Conservation (phyloP, 1,140 invertebrate genomes). For the Macrotrachela quadricornifera region DNA sequence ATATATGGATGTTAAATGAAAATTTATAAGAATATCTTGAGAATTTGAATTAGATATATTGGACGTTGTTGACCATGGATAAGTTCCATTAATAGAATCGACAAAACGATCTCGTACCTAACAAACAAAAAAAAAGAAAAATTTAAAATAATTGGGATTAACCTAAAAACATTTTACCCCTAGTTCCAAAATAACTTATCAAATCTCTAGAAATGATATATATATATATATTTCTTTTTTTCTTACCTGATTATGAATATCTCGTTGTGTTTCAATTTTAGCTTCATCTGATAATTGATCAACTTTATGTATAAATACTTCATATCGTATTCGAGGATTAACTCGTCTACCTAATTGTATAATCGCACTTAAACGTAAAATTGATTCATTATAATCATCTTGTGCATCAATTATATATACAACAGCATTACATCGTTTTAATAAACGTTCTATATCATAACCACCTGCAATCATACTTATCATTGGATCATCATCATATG, state of each 20-base stretch:
- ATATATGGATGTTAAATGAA: constrained; percentile 88
- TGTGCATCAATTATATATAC: constrained; percentile 98
- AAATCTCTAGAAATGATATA: no score
- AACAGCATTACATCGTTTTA: constrained; percentile 72
- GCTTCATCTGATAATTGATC: constrained; percentile 90
- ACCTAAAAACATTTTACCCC: no score
- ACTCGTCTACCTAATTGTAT: constrained; percentile 85
- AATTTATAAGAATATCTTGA: no score
- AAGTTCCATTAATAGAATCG: no score
- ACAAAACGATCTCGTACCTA: no score
- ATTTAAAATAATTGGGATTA: no score
- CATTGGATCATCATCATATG: no score
- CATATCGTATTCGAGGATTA: constrained; percentile 87
- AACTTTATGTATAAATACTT: constrained; percentile 94
- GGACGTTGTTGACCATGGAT: no score
- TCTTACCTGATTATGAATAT: constrained; percentile 47
- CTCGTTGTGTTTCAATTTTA: constrained; percentile 91
- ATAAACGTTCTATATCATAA: constrained; percentile 83
- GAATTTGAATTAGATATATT: no score
- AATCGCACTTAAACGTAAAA: constrained; percentile 51
- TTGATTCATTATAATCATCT: constrained; percentile 73
- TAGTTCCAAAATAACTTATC: no score
- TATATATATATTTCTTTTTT: no score
- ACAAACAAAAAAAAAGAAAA: no score
- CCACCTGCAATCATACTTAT: constrained; percentile 42